Percentiles rank a stretch among this genome's conserved stretches.
Conservation (phyloP, 30 jellyfish, hydroid and myxozoan genomes). For the Turritopsis dohrnii region DNA sequence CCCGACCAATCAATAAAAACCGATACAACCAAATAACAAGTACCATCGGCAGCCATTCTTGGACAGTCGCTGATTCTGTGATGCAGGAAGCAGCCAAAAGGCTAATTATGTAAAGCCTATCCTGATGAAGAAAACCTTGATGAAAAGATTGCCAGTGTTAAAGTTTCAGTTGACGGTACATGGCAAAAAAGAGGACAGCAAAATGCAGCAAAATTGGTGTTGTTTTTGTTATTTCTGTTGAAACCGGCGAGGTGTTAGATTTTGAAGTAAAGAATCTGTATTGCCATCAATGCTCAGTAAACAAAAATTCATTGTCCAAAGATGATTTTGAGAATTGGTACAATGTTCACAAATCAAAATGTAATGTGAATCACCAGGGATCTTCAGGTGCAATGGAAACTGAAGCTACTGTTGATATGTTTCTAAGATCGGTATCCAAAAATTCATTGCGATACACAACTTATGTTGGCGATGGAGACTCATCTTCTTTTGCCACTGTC, state of each 20-base stretch:
- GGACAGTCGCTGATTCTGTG: no score
- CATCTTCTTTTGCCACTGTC: neutral
- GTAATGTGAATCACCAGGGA: neutral
- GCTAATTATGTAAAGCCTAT: no score
- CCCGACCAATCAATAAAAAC: no score
- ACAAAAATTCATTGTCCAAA: neutral
- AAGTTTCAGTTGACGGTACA: no score
- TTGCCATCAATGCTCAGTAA: neutral
- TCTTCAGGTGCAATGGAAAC: neutral
- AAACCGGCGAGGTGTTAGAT: neutral
- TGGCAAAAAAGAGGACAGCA: neutral
- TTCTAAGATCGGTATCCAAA: neutral
- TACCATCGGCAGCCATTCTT: no score
- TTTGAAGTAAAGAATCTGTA: neutral
- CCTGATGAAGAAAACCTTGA: no score
- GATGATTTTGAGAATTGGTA: neutral
- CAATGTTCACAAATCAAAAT: neutral
- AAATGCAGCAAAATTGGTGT: neutral
- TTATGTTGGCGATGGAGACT: neutral
- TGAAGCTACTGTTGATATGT: neutral
- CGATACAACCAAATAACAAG: no score
- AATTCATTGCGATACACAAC: neutral
- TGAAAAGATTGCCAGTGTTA: no score
- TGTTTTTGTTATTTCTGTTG: neutral
- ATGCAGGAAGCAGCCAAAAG: no score